Conservation (phyloP, 1,140 invertebrate genomes). For the Anastatus disparis region DNA sequence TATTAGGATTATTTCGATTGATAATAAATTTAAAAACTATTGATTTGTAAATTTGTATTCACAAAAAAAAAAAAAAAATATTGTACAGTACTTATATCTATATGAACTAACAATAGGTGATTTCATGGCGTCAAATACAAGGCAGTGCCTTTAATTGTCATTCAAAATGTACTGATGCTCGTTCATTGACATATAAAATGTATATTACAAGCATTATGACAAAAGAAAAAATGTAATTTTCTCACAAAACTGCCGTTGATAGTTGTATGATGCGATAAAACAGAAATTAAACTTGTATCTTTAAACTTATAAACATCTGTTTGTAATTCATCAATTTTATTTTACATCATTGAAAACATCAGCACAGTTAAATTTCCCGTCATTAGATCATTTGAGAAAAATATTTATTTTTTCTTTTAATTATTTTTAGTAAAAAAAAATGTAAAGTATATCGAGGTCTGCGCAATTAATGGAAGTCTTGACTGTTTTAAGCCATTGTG, state of each 20-base stretch:
- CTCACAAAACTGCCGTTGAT: conserved; percentile 10
- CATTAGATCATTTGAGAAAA: neutral
- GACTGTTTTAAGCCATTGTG: conserved; percentile 63
- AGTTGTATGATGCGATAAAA: neutral
- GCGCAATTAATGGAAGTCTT: conserved; percentile 51
- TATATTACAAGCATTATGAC: neutral
- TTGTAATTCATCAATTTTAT: neutral
- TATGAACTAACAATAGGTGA: conserved; percentile 17
- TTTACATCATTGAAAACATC: neutral
- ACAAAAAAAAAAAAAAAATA: neutral
- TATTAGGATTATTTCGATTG: neutral
- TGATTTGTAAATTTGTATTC: neutral
- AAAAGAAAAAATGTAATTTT: neutral
- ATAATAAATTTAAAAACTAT: neutral
- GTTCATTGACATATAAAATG: conserved; percentile 5
- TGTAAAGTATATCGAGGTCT: conserved; percentile 7
- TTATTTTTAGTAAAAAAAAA: neutral
- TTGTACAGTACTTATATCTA: conserved; percentile 17
- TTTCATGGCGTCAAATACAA: conserved; percentile 16
- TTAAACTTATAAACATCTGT: neutral
- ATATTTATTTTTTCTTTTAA: neutral
- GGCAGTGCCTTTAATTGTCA: conserved; percentile 31
- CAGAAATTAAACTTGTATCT: neutral
- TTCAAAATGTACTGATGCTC: neutral
- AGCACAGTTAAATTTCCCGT: neutral